Evolutionary conservation across 2,888 invertebrate genomes (phyloP).

Genomic region (Frankliniella intonsa): DNA sequence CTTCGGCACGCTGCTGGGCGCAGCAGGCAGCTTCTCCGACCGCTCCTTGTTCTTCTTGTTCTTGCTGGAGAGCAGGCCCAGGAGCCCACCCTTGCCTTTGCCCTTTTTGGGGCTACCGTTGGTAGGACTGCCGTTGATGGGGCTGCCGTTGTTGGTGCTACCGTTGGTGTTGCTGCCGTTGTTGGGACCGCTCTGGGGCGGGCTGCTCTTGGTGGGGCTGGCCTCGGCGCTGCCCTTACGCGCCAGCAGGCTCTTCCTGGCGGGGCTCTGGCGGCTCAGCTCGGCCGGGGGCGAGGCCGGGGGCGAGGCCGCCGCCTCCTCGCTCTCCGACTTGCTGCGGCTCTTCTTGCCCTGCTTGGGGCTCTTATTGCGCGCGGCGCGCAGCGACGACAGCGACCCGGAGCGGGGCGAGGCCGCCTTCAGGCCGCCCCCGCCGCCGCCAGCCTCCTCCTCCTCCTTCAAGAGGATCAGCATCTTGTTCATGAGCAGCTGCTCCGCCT

Average conservation of each 20-base stretch:
- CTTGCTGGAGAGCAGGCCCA: conserved; percentile 13
- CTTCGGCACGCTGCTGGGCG: not conserved
- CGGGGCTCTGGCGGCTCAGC: not conserved
- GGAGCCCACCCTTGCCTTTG: not conserved
- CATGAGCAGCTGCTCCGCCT: conserved; percentile 23
- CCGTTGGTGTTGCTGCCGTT: not conserved
- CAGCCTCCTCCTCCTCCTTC: not conserved
- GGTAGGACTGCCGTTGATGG: not conserved
- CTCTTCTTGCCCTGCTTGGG: not conserved
- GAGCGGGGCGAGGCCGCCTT: not conserved
- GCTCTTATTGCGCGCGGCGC: not conserved
- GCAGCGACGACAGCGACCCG: not conserved
- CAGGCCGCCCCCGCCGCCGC: not conserved
- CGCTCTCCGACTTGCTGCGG: not conserved
- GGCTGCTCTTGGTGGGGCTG: not conserved
- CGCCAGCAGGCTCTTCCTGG: conserved; percentile 1
- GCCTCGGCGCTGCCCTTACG: conserved; percentile 2
- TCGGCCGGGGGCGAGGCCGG: not conserved
- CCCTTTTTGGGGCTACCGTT: not conserved
- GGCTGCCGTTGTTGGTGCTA: not conserved
- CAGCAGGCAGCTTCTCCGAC: not conserved
- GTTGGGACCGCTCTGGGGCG: not conserved
- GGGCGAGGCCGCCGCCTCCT: not conserved
- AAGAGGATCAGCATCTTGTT: conserved; percentile 23
- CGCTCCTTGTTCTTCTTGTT: conserved; percentile 17